phyloP scores from a whole-genome alignment of 2,888 invertebrate species.

The Tenthredo distinguenda region DNA sequence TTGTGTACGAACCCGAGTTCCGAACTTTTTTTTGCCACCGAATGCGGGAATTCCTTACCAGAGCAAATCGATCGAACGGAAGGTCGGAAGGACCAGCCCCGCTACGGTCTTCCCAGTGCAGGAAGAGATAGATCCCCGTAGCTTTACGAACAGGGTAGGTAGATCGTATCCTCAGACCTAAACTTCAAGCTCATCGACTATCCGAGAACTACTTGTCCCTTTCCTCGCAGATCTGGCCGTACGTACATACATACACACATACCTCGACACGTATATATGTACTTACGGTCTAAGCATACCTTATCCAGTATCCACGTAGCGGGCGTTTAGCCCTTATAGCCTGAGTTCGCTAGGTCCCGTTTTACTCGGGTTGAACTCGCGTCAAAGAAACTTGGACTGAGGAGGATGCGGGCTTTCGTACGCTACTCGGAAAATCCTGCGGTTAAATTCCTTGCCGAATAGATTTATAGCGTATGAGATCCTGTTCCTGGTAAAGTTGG shows the following conservation, averaged over 20 bases:
- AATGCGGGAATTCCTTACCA: conserved; percentile 1
- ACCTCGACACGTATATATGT: neutral
- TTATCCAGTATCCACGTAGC: conserved; percentile 21
- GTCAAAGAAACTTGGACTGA: conserved; percentile 39
- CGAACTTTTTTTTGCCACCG: neutral
- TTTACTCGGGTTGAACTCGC: conserved; percentile 37
- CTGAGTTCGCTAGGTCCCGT: conserved; percentile 20
- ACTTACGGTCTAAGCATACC: neutral
- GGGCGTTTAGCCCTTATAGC: conserved; percentile 28
- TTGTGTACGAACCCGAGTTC: conserved; percentile 18
- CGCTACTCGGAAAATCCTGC: neutral
- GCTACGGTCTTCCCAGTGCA: neutral
- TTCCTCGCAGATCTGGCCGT: conserved; percentile 2
- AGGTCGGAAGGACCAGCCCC: conserved; percentile 32
- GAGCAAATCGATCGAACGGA: conserved; percentile 22
- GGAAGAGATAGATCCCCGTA: conserved; percentile 10
- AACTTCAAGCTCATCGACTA: conserved; percentile 44
- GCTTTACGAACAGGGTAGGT: neutral
- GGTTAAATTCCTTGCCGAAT: conserved; percentile 2
- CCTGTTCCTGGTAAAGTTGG: neutral
- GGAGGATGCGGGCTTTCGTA: conserved; percentile 6
- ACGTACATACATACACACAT: neutral
- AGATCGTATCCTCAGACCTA: conserved; percentile 31
- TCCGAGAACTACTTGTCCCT: conserved; percentile 48
- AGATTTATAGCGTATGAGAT: neutral